Conservation (phyloP, 1,140 invertebrate species). For the Grapholita molesta region DNA sequence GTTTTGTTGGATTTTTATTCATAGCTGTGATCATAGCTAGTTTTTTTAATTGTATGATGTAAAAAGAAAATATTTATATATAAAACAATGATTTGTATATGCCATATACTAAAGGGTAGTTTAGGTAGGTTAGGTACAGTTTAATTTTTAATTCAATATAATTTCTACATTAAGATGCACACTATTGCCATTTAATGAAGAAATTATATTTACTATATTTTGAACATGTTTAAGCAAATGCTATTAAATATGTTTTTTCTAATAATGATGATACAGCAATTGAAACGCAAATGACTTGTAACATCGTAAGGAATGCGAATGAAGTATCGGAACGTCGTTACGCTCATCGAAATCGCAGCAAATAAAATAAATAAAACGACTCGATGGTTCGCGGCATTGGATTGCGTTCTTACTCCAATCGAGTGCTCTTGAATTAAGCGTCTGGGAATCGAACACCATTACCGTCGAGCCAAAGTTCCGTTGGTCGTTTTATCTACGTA, state of each 20-base stretch:
- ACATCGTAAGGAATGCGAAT: slow-evolving; percentile 7
- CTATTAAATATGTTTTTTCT: neutral
- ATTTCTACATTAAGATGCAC: no score
- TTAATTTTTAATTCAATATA: no score
- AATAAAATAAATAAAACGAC: slow-evolving; percentile 12
- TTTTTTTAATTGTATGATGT: no score
- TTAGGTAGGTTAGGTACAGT: no score
- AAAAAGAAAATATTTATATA: no score
- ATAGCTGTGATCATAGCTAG: no score
- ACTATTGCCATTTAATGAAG: no score
- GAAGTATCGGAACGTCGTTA: slow-evolving; percentile 8
- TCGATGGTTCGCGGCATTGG: slow-evolving; percentile 27
- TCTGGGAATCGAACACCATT: slow-evolving; percentile 31
- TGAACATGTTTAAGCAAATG: no score
- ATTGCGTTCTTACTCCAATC: slow-evolving; percentile 31
- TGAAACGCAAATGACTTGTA: slow-evolving; percentile 1
- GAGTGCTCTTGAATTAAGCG: slow-evolving; percentile 38
- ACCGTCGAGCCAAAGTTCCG: slow-evolving; percentile 32
- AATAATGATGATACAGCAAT: neutral
- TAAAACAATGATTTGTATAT: no score
- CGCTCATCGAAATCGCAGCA: slow-evolving; percentile 1
- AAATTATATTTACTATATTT: no score
- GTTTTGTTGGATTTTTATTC: no score
- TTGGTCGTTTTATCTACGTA: slow-evolving; percentile 31
- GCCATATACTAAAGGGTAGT: no score